phyloP scores from a whole-genome alignment of 2,888 invertebrate genomes.

The Creontiades dilutus region DNA sequence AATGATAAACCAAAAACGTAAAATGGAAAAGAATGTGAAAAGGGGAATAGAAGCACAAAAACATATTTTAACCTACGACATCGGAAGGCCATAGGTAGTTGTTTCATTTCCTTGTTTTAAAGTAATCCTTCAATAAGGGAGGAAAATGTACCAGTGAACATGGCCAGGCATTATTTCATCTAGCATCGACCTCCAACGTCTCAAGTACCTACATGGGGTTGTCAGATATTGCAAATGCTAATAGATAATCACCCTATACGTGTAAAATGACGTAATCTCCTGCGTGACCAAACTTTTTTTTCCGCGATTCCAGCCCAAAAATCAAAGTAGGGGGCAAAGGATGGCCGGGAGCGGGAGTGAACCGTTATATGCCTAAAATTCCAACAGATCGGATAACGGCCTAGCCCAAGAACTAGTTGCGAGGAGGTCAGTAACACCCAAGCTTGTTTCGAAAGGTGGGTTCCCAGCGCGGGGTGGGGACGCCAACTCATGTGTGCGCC shows the following conservation, averaged over 20 bases:
- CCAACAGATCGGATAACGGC: constrained; percentile 70
- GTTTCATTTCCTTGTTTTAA: too few relatives aligned
- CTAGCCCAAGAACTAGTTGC: constrained; percentile 70
- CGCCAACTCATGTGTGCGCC: not conserved
- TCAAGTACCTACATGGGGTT: too few relatives aligned
- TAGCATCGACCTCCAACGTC: too few relatives aligned
- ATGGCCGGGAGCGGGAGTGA: constrained; percentile 17
- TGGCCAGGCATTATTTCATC: too few relatives aligned
- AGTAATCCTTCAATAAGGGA: too few relatives aligned
- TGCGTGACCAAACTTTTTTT: not conserved
- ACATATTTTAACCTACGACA: too few relatives aligned
- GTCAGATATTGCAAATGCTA: too few relatives aligned
- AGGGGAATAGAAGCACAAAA: too few relatives aligned
- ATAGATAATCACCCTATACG: not conserved
- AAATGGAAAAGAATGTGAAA: too few relatives aligned
- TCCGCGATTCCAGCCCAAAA: constrained; percentile 49
- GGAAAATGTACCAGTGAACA: too few relatives aligned
- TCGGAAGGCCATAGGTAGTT: too few relatives aligned
- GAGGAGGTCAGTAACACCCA: constrained; percentile 68
- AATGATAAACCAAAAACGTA: too few relatives aligned
- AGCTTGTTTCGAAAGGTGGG: not conserved
- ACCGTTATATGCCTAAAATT: constrained; percentile 69
- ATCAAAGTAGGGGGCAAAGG: constrained; percentile 35
- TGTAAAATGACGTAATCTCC: not conserved
- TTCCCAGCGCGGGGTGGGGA: not conserved